Percentiles rank a stretch among this genome's conserved stretches.
phyloP scores from a whole-genome alignment of 2,113 vertebrate species.

The Ranitomeya imitator region DNA sequence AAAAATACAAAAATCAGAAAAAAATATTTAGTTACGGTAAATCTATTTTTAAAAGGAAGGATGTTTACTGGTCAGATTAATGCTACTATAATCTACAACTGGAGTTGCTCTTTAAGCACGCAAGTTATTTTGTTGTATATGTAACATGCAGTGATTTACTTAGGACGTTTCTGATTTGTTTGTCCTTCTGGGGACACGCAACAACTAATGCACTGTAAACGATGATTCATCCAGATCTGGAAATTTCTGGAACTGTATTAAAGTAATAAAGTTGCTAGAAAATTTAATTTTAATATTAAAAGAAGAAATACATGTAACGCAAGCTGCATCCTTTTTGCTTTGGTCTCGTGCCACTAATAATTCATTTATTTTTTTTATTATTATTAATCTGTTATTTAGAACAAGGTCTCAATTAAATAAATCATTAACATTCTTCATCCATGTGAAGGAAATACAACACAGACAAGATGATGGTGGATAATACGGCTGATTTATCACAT shows the following conservation, averaged over 20 bases:
- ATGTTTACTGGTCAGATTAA: neutral
- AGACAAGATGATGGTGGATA: neutral
- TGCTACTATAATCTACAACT: neutral
- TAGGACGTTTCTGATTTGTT: neutral
- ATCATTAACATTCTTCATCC: constrained; percentile 6
- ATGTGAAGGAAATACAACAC: constrained; percentile 1
- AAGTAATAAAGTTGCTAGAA: neutral
- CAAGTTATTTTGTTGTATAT: neutral
- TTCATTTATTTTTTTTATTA: constrained; percentile 24
- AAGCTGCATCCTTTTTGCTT: constrained; percentile 9
- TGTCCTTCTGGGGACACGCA: neutral
- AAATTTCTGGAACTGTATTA: neutral
- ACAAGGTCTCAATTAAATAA: neutral
- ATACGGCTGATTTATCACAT: constrained; percentile 2
- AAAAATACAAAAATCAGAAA: neutral
- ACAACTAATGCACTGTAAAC: neutral
- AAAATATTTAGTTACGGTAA: neutral
- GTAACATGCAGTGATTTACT: neutral
- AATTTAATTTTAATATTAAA: constrained; percentile 33
- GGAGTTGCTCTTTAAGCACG: neutral
- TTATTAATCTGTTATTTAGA: constrained; percentile 18
- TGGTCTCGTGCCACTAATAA: constrained; percentile 24
- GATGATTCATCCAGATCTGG: constrained; percentile 21
- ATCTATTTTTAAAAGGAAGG: neutral
- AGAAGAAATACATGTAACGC: neutral